Percentiles rank a stretch among this genome's conserved stretches.
phyloP scores from a whole-genome alignment of 2,797 vertebrate genomes.

The Labeo calbasu region DNA sequence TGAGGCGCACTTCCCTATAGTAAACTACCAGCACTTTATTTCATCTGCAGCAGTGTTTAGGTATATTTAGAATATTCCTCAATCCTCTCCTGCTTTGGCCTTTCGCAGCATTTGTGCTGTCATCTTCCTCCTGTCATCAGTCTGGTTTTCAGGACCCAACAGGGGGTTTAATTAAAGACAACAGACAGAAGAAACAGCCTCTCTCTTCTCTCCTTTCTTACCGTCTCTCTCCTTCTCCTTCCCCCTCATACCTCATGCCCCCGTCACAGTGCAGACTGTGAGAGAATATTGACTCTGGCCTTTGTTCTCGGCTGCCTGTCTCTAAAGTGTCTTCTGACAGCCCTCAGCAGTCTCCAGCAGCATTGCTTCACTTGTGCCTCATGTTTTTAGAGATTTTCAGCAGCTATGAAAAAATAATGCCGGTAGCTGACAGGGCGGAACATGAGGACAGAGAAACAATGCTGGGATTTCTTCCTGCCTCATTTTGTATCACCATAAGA shows the following conservation, averaged over 20 bases:
- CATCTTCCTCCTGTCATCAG: constrained; percentile 38
- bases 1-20: background rate
- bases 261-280: constrained; percentile 49
- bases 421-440: constrained; percentile 25
- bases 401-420: constrained; percentile 27
- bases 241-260: constrained; percentile 26
- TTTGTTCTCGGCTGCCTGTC: constrained; percentile 56
- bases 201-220: background rate
- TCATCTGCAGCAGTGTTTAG: background rate
- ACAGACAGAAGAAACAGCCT: constrained; percentile 42
- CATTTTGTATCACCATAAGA: constrained; percentile 15
- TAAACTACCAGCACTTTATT: constrained; percentile 7
- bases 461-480: constrained; percentile 25
- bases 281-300: constrained; percentile 45
- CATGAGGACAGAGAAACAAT: constrained; percentile 11
- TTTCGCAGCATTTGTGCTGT: constrained; percentile 28
- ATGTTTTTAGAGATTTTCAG: constrained; percentile 23
- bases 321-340: constrained; percentile 49
- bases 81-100: constrained; percentile 14
- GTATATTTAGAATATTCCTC: constrained; percentile 6
- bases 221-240: background rate
- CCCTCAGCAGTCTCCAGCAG: constrained; percentile 40
- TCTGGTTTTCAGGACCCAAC: constrained; percentile 40
- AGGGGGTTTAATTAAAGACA: constrained; percentile 59
- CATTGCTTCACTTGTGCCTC: constrained; percentile 19